Evolutionary conservation across 2,113 vertebrate species (phyloP).

Genomic region (Gallinago paraguaiae): DNA sequence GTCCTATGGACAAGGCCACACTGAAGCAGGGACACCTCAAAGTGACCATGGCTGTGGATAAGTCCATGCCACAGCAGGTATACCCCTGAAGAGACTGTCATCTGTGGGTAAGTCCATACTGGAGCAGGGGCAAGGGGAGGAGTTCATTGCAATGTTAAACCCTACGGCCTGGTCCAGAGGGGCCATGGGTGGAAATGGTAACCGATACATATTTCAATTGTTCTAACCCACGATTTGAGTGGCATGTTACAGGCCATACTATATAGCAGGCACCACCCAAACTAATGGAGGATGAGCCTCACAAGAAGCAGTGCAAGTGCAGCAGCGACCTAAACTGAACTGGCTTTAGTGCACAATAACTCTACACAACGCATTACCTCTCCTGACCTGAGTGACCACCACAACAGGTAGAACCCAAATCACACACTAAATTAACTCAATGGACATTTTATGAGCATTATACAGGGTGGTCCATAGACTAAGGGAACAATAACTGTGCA

Average conservation of each 20-base stretch:
- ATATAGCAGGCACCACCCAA: neutral
- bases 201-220: neutral
- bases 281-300: neutral
- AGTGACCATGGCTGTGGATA: neutral
- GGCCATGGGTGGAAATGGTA: neutral
- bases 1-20: neutral
- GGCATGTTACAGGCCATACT: neutral
- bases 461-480: neutral
- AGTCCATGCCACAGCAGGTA: neutral
- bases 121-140: neutral
- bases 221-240: neutral
- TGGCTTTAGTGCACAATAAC: neutral
- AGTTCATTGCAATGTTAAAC: neutral
- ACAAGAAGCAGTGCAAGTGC: neutral
- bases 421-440: neutral
- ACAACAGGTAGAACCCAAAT: neutral
- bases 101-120: neutral
- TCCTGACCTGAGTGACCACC: neutral
- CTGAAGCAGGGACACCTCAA: neutral
- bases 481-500: neutral
- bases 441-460: neutral
- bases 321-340: neutral
- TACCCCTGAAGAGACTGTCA: too few relatives aligned
- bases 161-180: neutral
- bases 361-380: neutral